Evolutionary conservation across 2,888 invertebrate species (phyloP), one percentile per base, ranked within the genome.

Genomic region (Euspilapteryx auroguttella): DNA sequence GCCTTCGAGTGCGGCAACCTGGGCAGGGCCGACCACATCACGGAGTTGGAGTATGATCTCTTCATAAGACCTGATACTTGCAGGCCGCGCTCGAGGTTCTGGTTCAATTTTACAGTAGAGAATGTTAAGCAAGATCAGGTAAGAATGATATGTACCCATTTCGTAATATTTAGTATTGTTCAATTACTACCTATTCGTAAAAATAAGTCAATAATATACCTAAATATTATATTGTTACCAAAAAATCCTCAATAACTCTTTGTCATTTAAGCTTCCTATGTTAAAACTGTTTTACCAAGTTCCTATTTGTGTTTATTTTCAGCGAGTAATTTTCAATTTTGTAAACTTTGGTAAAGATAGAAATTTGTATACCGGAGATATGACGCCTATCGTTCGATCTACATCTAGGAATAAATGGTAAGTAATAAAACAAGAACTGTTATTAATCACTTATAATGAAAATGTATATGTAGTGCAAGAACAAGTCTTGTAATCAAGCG

Each of bases 51-150:
- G 58, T 98, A 97, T 62, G 98, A 99, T 68, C 79, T 99, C 28
- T 97, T 89, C 64, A 85, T 99, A 30, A 79, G 98, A 24, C 97
- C 98, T 0, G 98, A 99, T 59, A 97, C 96, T 1, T 95, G 96
- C 59, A 90, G 94, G 55, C 95, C 96, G 0, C 80, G 94, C 24
- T 84, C 89, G 37, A 79, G 98, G 27, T 87, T 97, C 42, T 98
- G 97, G 98, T 98, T 96, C 65, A 95, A 98, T 69, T 99, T 98
- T 53, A 94, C 95, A 1, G 96, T 98, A 21, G 96, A 96, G 57
- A 98, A 98, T 56, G 92, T 92, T 0, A 88, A 87, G 44, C 82
- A 87, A 34, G 94, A 97, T 57, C 97, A 97, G 80, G 89, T 88
- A 52, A 45, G 3, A 29, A 12, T 5, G 4, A n/a, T 24, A 24